A percentile compares a stretch with the other conserved stretches of the same genome.
Evolutionary conservation across 1,140 invertebrate species (phyloP).

Genomic region (Meloidogyne floridensis): DNA sequence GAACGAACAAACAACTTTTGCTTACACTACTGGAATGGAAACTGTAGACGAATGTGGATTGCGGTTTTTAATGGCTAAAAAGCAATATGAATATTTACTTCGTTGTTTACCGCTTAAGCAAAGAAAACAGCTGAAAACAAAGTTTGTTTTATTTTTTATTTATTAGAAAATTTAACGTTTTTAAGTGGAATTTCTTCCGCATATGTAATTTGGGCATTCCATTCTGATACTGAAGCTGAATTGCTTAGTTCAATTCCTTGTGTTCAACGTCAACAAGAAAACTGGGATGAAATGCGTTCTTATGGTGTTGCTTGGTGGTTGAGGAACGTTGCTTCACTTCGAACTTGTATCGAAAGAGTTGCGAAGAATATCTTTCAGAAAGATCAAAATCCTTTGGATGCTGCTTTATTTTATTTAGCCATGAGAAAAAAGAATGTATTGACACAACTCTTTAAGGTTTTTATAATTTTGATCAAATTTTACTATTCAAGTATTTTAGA

Average conservation of each 20-base stretch:
- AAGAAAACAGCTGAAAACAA: slow-evolving; percentile 69
- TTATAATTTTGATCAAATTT: neutral
- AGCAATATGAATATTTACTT: slow-evolving; percentile 92
- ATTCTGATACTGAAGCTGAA: slow-evolving; percentile 96
- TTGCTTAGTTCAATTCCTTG: slow-evolving; percentile 82
- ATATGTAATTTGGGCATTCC: slow-evolving; percentile 97
- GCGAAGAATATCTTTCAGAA: slow-evolving; percentile 65
- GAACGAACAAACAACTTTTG: slow-evolving; percentile 81
- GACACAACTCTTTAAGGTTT: slow-evolving; percentile 86
- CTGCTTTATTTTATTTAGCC: slow-evolving; percentile 93
- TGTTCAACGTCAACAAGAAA: slow-evolving; percentile 72
- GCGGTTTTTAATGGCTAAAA: slow-evolving; percentile 91
- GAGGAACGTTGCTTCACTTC: slow-evolving; percentile 80
- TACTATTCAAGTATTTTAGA: slow-evolving; percentile 66
- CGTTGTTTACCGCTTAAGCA: slow-evolving; percentile 83
- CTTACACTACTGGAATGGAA: slow-evolving; percentile 74
- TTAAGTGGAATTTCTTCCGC: slow-evolving; percentile 80
- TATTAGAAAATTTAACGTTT: slow-evolving; percentile 9
- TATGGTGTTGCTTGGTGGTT: slow-evolving; percentile 96
- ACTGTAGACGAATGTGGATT: slow-evolving; percentile 95
- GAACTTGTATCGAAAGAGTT: slow-evolving; percentile 82
- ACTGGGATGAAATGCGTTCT: slow-evolving; percentile 88
- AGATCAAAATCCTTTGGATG: slow-evolving; percentile 90
- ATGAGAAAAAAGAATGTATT: slow-evolving; percentile 97
- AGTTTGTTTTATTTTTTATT: slow-evolving; percentile 27